Base-by-base conservation (phyloP, 2,113 vertebrate species). In the Lota lota region DNA sequence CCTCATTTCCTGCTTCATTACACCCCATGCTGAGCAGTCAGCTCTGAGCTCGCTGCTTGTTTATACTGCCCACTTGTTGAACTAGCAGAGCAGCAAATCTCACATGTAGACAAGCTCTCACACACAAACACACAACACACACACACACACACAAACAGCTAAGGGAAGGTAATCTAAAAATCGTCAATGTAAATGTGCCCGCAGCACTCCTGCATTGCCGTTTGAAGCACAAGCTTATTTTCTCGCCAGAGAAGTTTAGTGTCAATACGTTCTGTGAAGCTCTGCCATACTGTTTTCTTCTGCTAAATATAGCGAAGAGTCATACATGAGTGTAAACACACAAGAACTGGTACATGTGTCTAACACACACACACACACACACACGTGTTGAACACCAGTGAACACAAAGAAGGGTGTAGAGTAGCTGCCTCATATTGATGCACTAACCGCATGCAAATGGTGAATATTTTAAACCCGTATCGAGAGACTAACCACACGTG, bases 51-150 rank as follows among this genome's bases (percentile, higher is more conserved):
- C 73, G 67, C 83, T 72, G 54, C 75, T 54, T 73, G 68, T 78
- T 84, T 78, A 78, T 61, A 61, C 76, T 78, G 66, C 64, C 66
- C 74, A 76, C 60, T 76, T 63, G 63, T 76, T 63, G 63, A 70
- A 65, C 28, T 60, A 59, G 65, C 73, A 75, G 21, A 21, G 0
- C 6, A 18, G 17, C 67, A 61, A n/a, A 61, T 14, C 2, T 18
- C 22, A 63, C 62, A 71, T 6, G 73, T 17, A 73, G 47, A 70
- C 61, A 66, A 12, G 40, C 28, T 33, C 54, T 61, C 65, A 54
- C 59, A 36, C 53, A 67, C 28, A 72, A 62, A 70, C 6, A 67
- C n/a, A 51, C 19, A 57, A 69, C 67, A 62, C 36, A 50, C 58
- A 51, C 4, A 33, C 2, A 7, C 33, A 63, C 61, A 71, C 17